Base-by-base conservation (phyloP, 2,797 vertebrate genomes). In the Halcyon badia region DNA sequence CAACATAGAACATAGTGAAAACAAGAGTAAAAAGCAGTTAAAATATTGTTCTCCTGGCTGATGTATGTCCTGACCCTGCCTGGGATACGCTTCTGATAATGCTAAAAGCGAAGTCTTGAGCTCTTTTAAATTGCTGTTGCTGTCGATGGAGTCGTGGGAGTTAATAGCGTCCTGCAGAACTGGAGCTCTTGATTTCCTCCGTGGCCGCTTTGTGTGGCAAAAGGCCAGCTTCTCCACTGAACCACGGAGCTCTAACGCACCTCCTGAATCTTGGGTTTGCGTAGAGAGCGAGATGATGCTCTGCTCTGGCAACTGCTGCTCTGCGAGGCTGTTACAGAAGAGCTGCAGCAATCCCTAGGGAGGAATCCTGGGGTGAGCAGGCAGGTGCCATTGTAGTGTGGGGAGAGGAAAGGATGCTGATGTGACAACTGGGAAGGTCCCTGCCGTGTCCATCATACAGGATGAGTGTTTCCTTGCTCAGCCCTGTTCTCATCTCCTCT, bases 401-500 rank as follows among this genome's bases (percentile, higher is more conserved):
- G 39, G 65, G 56, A 64, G 56, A 81, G 69, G 22, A n/a, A 77
- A 77, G 51, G 69, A n/a, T 16, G 49, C 10, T 21, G 44, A 14
- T 54, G 48, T 25, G 77, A 16, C 25, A 18, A 5, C 54, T 2
- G 6, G 21, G 56, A 12, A 0, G 2, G 19, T 39, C 52, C 37
- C 9, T 82, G 4, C 7, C 8, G n/a, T 3, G 33, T 11, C 15
- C 21, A 1, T 28, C 14, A 0, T 6, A 10, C 0, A 51, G 21
- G 41, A 21, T 7, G 1, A 20, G 10, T 0, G 0, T 9, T 12
- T 46, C 31, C 25, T 41, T 70, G 62, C 48, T 70, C 20, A 26
- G 49, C 22, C 8, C 42, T 44, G 2, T 7, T 41, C 26, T 48
- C 11, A 44, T 21, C 7, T 30, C n/a, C 42, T 24, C 31, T 22